phyloP scores from a whole-genome alignment of 2,888 invertebrate genomes.

The Drosophila greeni region DNA sequence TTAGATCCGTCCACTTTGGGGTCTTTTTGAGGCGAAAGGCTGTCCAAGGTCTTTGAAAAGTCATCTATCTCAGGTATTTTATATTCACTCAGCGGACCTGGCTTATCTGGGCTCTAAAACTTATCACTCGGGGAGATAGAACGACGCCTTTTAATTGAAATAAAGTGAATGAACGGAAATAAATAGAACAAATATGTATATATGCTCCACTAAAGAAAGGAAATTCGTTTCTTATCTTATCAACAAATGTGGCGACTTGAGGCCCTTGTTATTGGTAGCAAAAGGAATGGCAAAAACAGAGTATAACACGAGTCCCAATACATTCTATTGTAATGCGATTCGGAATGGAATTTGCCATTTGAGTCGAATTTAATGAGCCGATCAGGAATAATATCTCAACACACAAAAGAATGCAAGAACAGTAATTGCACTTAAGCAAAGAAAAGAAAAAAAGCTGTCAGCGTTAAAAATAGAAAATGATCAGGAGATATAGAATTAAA shows the following conservation, averaged over 20 bases:
- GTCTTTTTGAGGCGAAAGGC: slow-evolving; percentile 36
- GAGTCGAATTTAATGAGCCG: slow-evolving; percentile 25
- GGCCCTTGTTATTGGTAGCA: slow-evolving; percentile 12
- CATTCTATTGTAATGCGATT: slow-evolving; percentile 20
- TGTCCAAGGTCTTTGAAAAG: slow-evolving; percentile 67
- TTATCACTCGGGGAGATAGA: slow-evolving; percentile 18
- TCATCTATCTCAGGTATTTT: slow-evolving; percentile 50
- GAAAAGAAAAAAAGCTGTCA: slow-evolving; percentile 2
- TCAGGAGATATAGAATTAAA: slow-evolving; percentile 18
- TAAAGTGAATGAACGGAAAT: slow-evolving; percentile 60
- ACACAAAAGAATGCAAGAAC: slow-evolving; percentile 11
- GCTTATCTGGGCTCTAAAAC: slow-evolving; percentile 11
- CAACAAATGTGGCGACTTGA: slow-evolving; percentile 1
- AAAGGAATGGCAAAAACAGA: neutral
- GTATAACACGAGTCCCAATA: slow-evolving; percentile 14
- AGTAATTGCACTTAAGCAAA: slow-evolving; percentile 17
- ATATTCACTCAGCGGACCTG: slow-evolving; percentile 5
- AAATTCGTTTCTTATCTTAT: slow-evolving; percentile 33
- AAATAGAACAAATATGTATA: slow-evolving; percentile 29
- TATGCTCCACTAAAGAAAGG: slow-evolving; percentile 8
- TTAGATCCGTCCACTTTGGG: slow-evolving; percentile 25
- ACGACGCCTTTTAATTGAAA: slow-evolving; percentile 21
- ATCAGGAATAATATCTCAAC: slow-evolving; percentile 23
- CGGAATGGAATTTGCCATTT: slow-evolving; percentile 31
- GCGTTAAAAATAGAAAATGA: slow-evolving; percentile 27